A percentile compares a stretch with the other conserved stretches of the same genome.
Evolutionary conservation across 2,113 vertebrate genomes (phyloP).

Genomic region (Onychostoma macrolepis): DNA sequence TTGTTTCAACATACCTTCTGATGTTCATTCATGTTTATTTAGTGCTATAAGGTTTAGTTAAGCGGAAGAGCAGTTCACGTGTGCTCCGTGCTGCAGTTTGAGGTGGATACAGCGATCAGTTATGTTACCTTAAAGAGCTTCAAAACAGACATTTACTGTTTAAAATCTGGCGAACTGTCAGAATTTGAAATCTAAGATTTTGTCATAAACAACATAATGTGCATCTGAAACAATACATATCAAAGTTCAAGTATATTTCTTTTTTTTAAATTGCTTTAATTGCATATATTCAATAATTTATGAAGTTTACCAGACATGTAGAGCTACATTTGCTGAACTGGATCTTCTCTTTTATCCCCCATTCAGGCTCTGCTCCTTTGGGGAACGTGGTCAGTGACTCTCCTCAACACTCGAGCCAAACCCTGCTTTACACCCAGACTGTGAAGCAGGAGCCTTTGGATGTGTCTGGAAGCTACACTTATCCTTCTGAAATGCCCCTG

Average conservation of each 20-base stretch:
- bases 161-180: no score
- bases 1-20: background rate
- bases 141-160: background rate
- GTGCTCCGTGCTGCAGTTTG: background rate
- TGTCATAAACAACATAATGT: background rate
- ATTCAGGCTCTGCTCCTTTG: slow-evolving; percentile 85
- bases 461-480: slow-evolving; percentile 81
- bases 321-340: background rate
- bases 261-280: no score
- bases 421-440: slow-evolving; percentile 88
- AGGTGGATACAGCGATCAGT: background rate
- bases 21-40: background rate
- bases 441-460: slow-evolving; percentile 92
- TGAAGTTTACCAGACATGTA: background rate
- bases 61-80: background rate
- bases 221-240: background rate
- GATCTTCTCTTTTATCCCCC: slow-evolving; percentile 21
- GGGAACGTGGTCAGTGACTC: slow-evolving; percentile 84
- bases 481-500: slow-evolving; percentile 88
- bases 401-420: slow-evolving; percentile 84
- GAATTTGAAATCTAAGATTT: no score
- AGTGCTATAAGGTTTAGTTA: background rate
- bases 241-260: no score
- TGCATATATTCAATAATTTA: background rate
- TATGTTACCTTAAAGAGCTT: background rate